Percentiles rank a stretch among this genome's conserved stretches.
Conservation (phyloP, 2,113 vertebrate genomes). For the Entelurus aequoreus region DNA sequence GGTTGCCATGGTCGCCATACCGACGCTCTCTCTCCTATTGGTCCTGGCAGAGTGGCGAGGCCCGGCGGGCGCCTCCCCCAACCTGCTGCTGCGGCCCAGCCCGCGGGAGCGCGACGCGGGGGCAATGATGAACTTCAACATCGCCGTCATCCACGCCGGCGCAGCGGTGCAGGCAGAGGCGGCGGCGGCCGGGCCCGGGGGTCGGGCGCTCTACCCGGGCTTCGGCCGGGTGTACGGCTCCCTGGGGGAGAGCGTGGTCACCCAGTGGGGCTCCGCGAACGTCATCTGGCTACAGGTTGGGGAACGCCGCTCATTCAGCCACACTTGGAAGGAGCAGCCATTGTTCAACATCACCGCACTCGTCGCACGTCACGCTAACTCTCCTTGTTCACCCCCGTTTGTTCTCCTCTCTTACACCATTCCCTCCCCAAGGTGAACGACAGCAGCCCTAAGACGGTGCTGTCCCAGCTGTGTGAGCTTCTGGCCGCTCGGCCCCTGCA, state of each 20-base stretch:
- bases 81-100: constrained; percentile 76
- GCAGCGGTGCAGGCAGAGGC: constrained; percentile 71
- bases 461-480: constrained; percentile 90
- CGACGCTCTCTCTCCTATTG: constrained; percentile 81
- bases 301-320: constrained; percentile 41
- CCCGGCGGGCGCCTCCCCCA: constrained; percentile 67
- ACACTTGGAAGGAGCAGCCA: constrained; percentile 35
- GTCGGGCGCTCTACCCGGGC: constrained; percentile 81
- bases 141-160: constrained; percentile 76
- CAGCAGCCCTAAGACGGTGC: constrained; percentile 88
- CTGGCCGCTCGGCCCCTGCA: constrained; percentile 88
- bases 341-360: constrained; percentile 24
- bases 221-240: constrained; percentile 78
- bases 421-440: constrained; percentile 79
- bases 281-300: constrained; percentile 84
- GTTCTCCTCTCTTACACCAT: constrained; percentile 8
- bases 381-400: background rate
- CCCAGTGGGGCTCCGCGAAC: constrained; percentile 81
- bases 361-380: constrained; percentile 6
- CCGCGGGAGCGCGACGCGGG: constrained; percentile 73
- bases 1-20: constrained; percentile 77
- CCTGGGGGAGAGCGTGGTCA: constrained; percentile 78
- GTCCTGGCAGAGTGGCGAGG: constrained; percentile 82
- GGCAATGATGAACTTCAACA: constrained; percentile 76
- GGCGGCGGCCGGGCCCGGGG: constrained; percentile 68